Base-by-base conservation (phyloP, 2,797 vertebrate genomes). In the Lagorchestes hirsutus region DNA sequence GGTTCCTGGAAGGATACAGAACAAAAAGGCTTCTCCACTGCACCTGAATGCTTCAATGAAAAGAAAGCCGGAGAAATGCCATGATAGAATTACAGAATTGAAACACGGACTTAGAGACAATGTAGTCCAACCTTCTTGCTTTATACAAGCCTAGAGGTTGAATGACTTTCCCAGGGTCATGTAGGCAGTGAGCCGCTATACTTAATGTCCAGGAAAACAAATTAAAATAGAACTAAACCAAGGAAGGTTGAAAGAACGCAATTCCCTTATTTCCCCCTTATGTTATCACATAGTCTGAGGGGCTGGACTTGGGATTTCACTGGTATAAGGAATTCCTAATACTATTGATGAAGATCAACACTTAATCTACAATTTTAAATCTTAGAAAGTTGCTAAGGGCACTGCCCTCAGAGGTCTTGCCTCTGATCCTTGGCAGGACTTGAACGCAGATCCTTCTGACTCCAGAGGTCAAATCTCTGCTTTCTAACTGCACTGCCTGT, bases 41-140 rank as follows among this genome's bases (percentile, higher is more conserved):
- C 27, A 16, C 34, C 13, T 82, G 58, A 93, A 97, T 95, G 93
- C 31, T 46, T 94, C 92, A 62, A 95, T 55, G 56, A 87, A 87
- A 82, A 40, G 93, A 90, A 94, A 57, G 5, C 50, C 57, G 54
- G 92, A 96, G 59, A 8, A 24, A 4, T 92, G 5, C 74, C 55
- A 12, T 1, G 27, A 87, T 40, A 40, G 74, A 82, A 40, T 82
- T 46, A 82, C 10, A 82, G 40, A 46, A 46, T 50, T 50, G 11
- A 87, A 87, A 28, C 40, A 46, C 4, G 24, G 40, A 50, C 40
- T 50, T 82, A 67, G 31, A n/a, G 12, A 34, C 5, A 46, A 82
- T 46, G 2, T 22, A 40, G 1, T 46, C 67, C 18, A 24, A 46
- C 67, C 18, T 74, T 40, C n/a, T 40, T 40, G 67, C 8, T 82